Base-by-base conservation (phyloP, 37 sponge, comb jelly and placozoan genomes). In the Dysidea cf. avara region DNA sequence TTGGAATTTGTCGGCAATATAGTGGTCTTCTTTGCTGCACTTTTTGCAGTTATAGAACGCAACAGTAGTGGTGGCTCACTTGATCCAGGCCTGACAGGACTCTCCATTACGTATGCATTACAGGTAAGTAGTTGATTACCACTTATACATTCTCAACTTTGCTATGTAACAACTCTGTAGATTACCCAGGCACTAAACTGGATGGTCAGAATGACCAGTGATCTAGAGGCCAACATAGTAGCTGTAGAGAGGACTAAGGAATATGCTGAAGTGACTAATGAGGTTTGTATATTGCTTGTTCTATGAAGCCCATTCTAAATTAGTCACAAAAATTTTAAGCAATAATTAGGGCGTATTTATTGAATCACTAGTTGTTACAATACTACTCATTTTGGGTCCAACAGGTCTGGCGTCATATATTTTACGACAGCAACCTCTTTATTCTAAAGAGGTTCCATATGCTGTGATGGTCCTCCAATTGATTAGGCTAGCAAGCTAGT, bases 191-290 rank as follows among this genome's bases (percentile, higher is more conserved):
- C 80, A 11, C 81, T 97, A 40, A 86, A 81, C 54, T 93, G 94
- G 91, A 7, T 93, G 51, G 97, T 97, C 22, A 52, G 97, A 1
- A 90, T 87, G 94, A 87, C 63, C 67, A 84, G 89, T 76, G 91
- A 97, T 48, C 55, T 97, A 76, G 97, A 97, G 61, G 82, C 92
- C 13, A 97, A 93, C 60, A 79, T 97, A 50, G 97, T 97, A 32
- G 76, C 94, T 29, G 92, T 97, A 34, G 97, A 97, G 76, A 85
- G 97, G 60, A 83, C 65, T 33, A 97, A 87, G 62, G 97, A 97
- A 67, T 97, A 97, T 64, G 38, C 89, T 1, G 94, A 87, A 56
- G 56, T 77, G 31, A 61, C 81, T 20, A 86, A 78, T 43, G 97
- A 95, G 68, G 85, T 86, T 2, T 58, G 76, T 14, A 24, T 50